Evolutionary conservation across 2,113 vertebrate species (phyloP).

Genomic region (Nerophis lumbriciformis): DNA sequence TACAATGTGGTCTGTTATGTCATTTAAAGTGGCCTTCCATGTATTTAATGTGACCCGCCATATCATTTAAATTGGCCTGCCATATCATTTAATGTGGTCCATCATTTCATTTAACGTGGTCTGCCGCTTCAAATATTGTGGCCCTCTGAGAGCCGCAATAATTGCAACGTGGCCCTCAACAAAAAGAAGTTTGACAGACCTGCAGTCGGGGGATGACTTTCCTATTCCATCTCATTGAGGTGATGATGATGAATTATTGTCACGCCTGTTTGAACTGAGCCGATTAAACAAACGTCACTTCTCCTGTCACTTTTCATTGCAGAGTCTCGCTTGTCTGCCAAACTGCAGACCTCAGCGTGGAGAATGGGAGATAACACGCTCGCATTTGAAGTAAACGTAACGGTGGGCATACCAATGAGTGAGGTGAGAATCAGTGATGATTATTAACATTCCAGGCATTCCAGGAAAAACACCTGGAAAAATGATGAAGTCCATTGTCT

Average conservation of each 20-base stretch:
- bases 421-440: conserved; percentile 21
- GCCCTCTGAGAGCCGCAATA: too few species aligned
- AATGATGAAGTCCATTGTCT: conserved; percentile 15
- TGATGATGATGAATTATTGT: neutral
- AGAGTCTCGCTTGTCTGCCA: neutral
- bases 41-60: too few species aligned
- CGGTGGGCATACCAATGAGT: conserved; percentile 10
- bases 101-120: too few species aligned
- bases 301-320: conserved; percentile 1
- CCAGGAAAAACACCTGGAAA: conserved; percentile 6
- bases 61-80: too few species aligned
- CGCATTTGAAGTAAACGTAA: conserved; percentile 7
- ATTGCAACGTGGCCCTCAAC: too few species aligned
- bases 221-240: neutral
- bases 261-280: neutral
- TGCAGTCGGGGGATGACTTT: neutral
- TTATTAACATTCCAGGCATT: conserved; percentile 2
- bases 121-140: too few species aligned
- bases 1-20: too few species aligned
- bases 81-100: too few species aligned
- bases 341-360: neutral
- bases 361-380: neutral
- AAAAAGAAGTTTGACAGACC: too few species aligned
- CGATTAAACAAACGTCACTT: conserved; percentile 12
- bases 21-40: too few species aligned